Conservation (phyloP, 2,888 invertebrate genomes). For the Dolomedes plantarius region DNA sequence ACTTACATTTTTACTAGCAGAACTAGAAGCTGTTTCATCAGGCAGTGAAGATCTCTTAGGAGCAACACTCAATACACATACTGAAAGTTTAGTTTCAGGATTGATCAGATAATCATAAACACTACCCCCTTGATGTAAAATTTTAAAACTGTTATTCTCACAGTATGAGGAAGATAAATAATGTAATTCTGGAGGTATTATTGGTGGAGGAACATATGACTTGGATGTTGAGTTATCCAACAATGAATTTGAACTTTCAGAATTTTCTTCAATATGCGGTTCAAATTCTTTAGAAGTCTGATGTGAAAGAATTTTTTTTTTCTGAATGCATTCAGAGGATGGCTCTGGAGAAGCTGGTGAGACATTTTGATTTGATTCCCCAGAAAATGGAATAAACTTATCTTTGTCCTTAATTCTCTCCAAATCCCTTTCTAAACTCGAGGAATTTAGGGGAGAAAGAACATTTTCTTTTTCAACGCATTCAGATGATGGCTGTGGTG, state of each 20-base stretch:
- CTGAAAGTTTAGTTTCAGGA: neutral
- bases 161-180: neutral
- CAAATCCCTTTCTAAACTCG: too few relatives aligned
- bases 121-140: too few relatives aligned
- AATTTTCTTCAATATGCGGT: neutral
- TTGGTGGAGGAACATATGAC: neutral
- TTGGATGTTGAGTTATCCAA: neutral
- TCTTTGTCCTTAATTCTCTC: too few relatives aligned
- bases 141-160: neutral
- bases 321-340: neutral
- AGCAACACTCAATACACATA: neutral
- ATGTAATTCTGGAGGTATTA: neutral
- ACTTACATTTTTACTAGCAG: too few relatives aligned
- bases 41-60: neutral
- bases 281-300: constrained; percentile 50
- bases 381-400: too few relatives aligned
- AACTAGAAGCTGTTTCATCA: too few relatives aligned
- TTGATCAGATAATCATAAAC: neutral
- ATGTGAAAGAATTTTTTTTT: constrained; percentile 5
- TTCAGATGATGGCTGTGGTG: too few relatives aligned
- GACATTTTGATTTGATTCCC: too few relatives aligned
- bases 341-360: too few relatives aligned
- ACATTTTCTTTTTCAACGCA: too few relatives aligned
- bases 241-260: neutral
- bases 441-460: too few relatives aligned